These are phyloP conservation scores for Trichomycterus rosablanca DNA, from an alignment of 2,113 vertebrate species.

Conservation along the genomic window DNA sequence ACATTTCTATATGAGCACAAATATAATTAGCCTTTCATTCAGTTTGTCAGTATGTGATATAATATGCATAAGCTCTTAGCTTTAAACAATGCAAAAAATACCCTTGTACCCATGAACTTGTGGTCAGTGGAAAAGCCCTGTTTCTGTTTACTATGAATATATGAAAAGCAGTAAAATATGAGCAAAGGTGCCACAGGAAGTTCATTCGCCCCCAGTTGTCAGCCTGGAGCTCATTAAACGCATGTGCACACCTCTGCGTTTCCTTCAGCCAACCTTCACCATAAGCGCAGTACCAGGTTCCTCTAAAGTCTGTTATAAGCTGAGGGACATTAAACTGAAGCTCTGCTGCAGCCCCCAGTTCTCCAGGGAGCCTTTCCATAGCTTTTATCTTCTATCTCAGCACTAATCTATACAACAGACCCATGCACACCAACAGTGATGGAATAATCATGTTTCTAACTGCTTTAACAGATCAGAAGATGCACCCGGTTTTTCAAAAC, in stretches of 20 bases:
- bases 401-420: background rate
- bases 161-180: no score
- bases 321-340: slow-evolving; percentile 14
- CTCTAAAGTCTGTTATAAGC: slow-evolving; percentile 14
- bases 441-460: slow-evolving; percentile 7
- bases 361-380: background rate
- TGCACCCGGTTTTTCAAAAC: background rate
- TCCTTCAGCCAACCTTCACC: background rate
- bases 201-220: background rate
- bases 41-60: no score
- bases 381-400: slow-evolving; percentile 15
- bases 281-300: background rate
- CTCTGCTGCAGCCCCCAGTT: background rate
- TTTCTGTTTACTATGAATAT: no score
- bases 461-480: background rate
- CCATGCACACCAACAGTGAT: background rate
- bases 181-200: no score
- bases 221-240: background rate
- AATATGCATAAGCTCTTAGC: no score
- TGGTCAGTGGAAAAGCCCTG: no score
- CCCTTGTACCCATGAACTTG: no score
- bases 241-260: background rate
- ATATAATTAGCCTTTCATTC: no score
- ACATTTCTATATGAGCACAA: no score
- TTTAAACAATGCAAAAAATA: no score